phyloP scores from a whole-genome alignment of 2,797 vertebrate genomes.

The Pangasius djambal region DNA sequence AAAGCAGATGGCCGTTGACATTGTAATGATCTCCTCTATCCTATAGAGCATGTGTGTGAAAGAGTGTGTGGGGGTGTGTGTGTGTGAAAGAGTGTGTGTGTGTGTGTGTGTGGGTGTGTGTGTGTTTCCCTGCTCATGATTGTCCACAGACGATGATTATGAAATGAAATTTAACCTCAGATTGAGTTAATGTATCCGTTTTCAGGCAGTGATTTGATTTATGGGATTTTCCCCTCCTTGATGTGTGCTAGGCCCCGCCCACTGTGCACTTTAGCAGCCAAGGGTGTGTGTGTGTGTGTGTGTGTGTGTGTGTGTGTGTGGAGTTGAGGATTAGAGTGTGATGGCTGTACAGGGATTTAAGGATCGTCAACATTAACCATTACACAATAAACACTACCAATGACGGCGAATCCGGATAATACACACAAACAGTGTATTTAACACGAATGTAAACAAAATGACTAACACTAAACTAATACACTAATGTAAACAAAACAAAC shows the following conservation, averaged over 20 bases:
- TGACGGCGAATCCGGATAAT: background rate
- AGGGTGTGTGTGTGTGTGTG: background rate
- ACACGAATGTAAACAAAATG: background rate
- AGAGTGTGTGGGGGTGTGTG: no score
- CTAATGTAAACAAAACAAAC: background rate
- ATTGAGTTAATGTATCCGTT: conserved; percentile 41
- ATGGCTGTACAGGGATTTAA: background rate
- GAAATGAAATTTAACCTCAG: conserved; percentile 38
- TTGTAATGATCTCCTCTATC: conserved; percentile 1
- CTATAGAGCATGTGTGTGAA: background rate
- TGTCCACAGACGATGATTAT: background rate
- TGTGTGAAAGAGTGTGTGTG: no score
- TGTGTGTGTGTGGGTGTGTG: background rate
- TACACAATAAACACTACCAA: background rate
- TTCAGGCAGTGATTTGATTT: conserved; percentile 34
- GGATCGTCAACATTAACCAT: background rate
- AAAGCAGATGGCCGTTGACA: conserved; percentile 10
- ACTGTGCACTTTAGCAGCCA: background rate
- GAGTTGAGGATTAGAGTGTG: background rate
- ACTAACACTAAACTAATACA: background rate
- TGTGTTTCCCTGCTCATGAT: background rate
- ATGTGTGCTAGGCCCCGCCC: background rate
- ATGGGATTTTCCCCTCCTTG: background rate
- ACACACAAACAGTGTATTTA: background rate
- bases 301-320: background rate